phyloP scores from a whole-genome alignment of 2,797 vertebrate species.

The Pteropus rufus region DNA sequence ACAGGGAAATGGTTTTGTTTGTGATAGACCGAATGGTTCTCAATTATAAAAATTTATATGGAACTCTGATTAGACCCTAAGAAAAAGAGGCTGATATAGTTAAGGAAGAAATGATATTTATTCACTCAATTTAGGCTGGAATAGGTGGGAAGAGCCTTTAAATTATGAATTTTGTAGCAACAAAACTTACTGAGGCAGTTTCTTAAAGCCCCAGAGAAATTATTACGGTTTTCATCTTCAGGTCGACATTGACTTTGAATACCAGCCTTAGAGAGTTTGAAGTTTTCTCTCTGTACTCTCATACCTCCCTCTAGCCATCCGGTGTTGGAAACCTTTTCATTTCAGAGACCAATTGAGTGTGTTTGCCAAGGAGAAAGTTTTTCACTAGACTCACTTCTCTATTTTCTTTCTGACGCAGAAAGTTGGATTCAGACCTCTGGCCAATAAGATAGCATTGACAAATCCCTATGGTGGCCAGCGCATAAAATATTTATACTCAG shows the following conservation, averaged over 20 bases:
- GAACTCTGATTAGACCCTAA: not conserved
- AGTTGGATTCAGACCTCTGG: constrained; percentile 69
- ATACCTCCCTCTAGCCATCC: constrained; percentile 70
- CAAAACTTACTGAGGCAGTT: constrained; percentile 66
- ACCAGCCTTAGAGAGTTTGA: constrained; percentile 62
- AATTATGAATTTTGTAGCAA: constrained; percentile 76
- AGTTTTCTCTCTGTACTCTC: constrained; percentile 67
- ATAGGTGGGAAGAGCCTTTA: constrained; percentile 64
- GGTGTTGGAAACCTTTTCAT: constrained; percentile 72
- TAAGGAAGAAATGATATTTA: constrained; percentile 61
- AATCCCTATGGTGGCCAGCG: constrained; percentile 34
- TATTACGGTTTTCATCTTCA: constrained; percentile 69
- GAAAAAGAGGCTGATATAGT: constrained; percentile 6
- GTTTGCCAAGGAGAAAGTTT: constrained; percentile 72
- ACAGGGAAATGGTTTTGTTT: not conserved
- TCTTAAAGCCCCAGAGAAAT: constrained; percentile 77
- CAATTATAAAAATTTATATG: not conserved
- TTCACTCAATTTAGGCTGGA: constrained; percentile 62
- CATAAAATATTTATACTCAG: constrained; percentile 72
- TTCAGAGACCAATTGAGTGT: constrained; percentile 66
- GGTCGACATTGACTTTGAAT: constrained; percentile 71
- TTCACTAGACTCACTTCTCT: constrained; percentile 50
- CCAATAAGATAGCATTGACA: constrained; percentile 63
- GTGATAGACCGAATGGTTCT: not conserved
- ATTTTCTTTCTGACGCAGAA: constrained; percentile 70